Conservation (phyloP, 1,140 invertebrate genomes). For the Ridgeia piscesae region DNA sequence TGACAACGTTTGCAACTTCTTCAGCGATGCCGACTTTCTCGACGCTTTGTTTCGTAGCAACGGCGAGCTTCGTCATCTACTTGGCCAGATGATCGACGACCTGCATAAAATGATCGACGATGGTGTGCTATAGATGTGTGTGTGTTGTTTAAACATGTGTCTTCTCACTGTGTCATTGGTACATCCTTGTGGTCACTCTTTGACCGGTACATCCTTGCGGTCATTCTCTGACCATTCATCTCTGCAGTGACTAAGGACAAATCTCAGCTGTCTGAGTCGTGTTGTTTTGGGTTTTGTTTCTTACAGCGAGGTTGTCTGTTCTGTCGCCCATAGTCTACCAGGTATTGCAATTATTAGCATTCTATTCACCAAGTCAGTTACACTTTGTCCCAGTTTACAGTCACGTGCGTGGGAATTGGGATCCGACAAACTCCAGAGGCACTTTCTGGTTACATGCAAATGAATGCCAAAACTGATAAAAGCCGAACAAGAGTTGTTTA, state of each 20-base stretch:
- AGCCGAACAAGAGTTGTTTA: too few species aligned
- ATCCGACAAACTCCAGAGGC: too few species aligned
- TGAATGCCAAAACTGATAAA: too few species aligned
- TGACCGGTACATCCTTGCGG: neutral
- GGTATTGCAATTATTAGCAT: too few species aligned
- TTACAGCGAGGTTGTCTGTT: too few species aligned
- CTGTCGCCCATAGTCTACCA: too few species aligned
- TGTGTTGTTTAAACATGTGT: neutral
- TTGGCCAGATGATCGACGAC: constrained; percentile 72
- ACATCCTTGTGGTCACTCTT: neutral
- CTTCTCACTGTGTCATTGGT: neutral
- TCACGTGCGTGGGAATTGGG: too few species aligned
- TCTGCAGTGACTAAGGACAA: neutral
- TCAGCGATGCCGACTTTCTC: constrained; percentile 72
- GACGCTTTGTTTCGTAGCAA: constrained; percentile 72
- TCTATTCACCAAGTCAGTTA: too few species aligned
- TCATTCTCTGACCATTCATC: neutral
- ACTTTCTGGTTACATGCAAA: too few species aligned
- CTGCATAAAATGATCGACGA: constrained; percentile 77
- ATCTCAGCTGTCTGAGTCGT: neutral
- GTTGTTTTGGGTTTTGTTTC: too few species aligned
- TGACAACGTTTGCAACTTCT: constrained; percentile 81
- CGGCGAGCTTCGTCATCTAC: constrained; percentile 65
- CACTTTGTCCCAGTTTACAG: too few species aligned
- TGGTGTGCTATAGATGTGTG: constrained; percentile 55